Evolutionary conservation across 2,113 vertebrate species (phyloP).

Genomic region (Grantiella picta): DNA sequence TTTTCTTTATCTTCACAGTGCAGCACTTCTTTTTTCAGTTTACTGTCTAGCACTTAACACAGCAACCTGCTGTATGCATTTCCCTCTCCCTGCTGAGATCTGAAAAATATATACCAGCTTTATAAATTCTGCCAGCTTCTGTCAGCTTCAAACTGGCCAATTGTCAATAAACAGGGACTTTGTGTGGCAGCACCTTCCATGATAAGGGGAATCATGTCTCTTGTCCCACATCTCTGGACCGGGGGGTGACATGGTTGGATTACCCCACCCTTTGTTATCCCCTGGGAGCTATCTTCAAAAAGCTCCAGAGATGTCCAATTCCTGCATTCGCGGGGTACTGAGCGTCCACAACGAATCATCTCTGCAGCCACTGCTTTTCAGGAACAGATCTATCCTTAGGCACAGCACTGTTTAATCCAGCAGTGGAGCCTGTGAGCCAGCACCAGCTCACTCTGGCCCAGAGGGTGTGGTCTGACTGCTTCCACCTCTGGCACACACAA

Average conservation of each 20-base stretch:
- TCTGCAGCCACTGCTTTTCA: neutral
- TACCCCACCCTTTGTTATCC: neutral
- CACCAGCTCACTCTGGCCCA: neutral
- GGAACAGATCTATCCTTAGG: neutral
- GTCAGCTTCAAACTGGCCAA: neutral
- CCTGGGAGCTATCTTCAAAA: neutral
- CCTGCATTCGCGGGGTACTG: accelerated
- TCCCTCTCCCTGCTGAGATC: neutral
- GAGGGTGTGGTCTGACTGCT: neutral
- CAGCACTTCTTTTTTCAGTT: neutral
- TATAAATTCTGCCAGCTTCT: neutral
- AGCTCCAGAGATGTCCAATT: accelerated
- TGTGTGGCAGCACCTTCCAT: neutral
- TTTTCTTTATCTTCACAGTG: neutral
- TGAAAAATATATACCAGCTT: neutral
- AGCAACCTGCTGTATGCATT: neutral
- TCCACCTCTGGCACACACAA: neutral
- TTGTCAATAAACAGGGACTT: neutral
- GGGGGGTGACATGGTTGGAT: neutral
- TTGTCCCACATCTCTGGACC: neutral
- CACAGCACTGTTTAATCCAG: neutral
- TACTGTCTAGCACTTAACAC: neutral
- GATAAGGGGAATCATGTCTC: neutral
- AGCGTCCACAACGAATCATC: neutral
- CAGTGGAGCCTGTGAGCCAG: neutral